Percentiles rank a stretch among this genome's conserved stretches.
These are phyloP conservation scores for Ammodytes dubius DNA, from an alignment of 2,113 vertebrate species.

Conservation along the genomic window DNA sequence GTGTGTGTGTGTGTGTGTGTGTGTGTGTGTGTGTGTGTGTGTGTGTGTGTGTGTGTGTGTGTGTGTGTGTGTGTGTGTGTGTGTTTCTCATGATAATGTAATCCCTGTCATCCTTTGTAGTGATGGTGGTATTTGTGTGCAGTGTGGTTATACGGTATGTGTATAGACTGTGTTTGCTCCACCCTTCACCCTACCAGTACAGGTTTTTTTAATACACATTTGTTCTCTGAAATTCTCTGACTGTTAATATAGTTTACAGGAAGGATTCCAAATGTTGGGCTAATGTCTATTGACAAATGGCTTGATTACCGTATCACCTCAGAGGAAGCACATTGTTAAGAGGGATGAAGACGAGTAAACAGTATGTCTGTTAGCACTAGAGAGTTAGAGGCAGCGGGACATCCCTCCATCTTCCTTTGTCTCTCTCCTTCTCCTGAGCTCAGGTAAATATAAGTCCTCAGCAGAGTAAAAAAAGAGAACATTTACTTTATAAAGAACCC, in stretches of 20 bases:
- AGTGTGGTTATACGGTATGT: constrained; percentile 10
- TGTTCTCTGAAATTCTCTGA: background rate
- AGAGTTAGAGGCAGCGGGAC: background rate
- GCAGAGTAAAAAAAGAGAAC: background rate
- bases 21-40: constrained; percentile 31
- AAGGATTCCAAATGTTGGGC: background rate
- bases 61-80: constrained; percentile 28
- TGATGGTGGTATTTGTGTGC: constrained; percentile 35
- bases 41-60: constrained; percentile 28
- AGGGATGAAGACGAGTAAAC: background rate
- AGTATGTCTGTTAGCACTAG: background rate
- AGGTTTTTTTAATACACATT: background rate
- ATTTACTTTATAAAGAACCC: background rate
- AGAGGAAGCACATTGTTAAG: background rate
- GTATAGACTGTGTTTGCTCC: background rate
- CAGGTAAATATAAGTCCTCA: background rate
- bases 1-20: constrained; percentile 29
- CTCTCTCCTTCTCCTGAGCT: background rate
- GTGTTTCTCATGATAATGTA: constrained; percentile 53
- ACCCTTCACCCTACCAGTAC: background rate
- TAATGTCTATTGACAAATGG: background rate
- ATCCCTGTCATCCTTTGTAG: constrained; percentile 54
- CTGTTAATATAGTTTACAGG: background rate
- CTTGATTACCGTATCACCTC: background rate
- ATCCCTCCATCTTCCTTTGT: background rate